phyloP scores from a whole-genome alignment of 2,797 vertebrate species.

The Gadopsis marmoratus region DNA sequence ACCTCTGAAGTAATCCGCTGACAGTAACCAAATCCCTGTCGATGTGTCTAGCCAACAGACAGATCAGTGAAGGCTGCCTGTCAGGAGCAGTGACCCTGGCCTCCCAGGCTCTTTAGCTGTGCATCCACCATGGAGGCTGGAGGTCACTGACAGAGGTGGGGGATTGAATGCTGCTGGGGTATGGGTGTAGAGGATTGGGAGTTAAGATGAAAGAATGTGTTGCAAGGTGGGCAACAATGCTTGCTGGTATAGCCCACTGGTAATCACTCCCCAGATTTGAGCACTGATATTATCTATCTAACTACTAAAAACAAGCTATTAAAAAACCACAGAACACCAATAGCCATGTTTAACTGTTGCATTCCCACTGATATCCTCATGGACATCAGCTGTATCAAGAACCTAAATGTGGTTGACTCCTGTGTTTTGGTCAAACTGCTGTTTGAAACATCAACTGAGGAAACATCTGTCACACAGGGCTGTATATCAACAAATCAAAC shows the following conservation, averaged over 20 bases:
- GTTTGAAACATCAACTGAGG: conserved; percentile 19
- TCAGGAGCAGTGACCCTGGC: conserved; percentile 89
- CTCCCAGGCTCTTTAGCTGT: conserved; percentile 87
- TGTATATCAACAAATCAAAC: conserved; percentile 42
- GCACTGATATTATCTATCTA: background rate
- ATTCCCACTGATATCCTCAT: background rate
- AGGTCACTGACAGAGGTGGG: conserved; percentile 80
- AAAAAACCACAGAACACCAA: background rate
- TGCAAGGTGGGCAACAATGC: conserved; percentile 18
- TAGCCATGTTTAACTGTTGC: background rate
- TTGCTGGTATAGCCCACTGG: background rate
- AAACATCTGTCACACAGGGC: conserved; percentile 38
- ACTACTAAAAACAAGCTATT: conserved; percentile 1
- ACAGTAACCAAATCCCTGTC: conserved; percentile 91
- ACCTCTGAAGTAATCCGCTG: conserved; percentile 85
- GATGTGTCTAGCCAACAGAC: conserved; percentile 79
- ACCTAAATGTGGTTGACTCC: conserved; percentile 28
- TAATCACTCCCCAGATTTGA: conserved; percentile 2
- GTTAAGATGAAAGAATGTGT: conserved; percentile 52
- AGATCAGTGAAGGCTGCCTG: conserved; percentile 91
- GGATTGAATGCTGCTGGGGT: conserved; percentile 19
- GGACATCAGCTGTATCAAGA: conserved; percentile 17
- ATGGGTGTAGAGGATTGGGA: conserved; percentile 13
- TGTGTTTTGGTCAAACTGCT: conserved; percentile 35
- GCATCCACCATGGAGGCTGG: conserved; percentile 89